These are phyloP conservation scores for Parauchenoglanis punctatus DNA, from an alignment of 2,797 vertebrate species.

Conservation along the genomic window DNA sequence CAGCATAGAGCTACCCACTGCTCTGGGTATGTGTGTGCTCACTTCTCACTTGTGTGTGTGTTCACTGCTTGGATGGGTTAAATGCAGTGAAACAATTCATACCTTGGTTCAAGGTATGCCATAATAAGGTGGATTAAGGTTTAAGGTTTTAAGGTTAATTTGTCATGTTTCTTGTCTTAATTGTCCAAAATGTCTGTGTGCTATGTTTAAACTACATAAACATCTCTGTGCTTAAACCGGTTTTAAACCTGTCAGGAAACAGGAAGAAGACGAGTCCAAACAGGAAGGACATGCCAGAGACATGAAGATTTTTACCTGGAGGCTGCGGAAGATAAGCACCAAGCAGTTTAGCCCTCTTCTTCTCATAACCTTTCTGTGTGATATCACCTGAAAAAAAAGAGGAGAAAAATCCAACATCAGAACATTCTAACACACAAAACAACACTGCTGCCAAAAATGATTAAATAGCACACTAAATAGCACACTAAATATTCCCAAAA, in stretches of 20 bases:
- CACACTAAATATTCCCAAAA: background rate
- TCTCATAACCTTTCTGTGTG: conserved; percentile 98
- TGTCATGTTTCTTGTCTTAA: background rate
- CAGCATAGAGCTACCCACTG: too few relatives aligned
- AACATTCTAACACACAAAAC: background rate
- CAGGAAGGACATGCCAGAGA: background rate
- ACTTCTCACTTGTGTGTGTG: too few relatives aligned
- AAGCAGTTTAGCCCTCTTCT: conserved; percentile 95
- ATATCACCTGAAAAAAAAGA: conserved; percentile 87
- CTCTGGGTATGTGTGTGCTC: too few relatives aligned
- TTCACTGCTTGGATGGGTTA: too few relatives aligned
- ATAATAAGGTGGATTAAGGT: too few relatives aligned
- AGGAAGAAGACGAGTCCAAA: background rate
- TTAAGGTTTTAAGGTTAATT: background rate
- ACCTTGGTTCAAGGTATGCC: too few relatives aligned
- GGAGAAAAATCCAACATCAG: conserved; percentile 30
- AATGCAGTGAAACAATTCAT: too few relatives aligned
- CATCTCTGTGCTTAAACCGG: too few relatives aligned
- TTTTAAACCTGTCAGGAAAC: background rate
- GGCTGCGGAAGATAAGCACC: conserved; percentile 91
- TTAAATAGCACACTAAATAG: background rate
- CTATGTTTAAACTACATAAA: background rate
- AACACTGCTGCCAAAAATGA: background rate
- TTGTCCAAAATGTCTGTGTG: background rate
- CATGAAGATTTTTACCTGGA: conserved; percentile 76